These are phyloP conservation scores for Clunio marinus DNA, from an alignment of 2,888 invertebrate genomes.

Conservation along the genomic window DNA sequence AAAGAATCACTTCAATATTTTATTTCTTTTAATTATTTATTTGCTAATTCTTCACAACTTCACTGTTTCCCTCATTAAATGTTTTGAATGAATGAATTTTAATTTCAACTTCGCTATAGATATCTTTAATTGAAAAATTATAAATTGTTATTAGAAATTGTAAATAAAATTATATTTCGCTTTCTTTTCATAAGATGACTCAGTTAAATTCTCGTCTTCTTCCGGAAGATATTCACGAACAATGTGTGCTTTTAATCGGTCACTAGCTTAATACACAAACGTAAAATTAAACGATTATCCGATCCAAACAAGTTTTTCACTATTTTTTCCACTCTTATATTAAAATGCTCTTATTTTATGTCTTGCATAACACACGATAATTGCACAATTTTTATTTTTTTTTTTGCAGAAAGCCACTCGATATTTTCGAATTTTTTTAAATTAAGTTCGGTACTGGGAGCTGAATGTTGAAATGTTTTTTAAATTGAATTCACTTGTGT, in stretches of 20 bases:
- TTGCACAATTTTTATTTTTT: conserved; percentile 33
- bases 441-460: neutral
- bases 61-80: neutral
- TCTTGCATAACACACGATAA: conserved; percentile 24
- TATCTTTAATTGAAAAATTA: too few relatives aligned
- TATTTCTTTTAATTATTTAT: neutral
- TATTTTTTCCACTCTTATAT: neutral
- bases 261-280: neutral
- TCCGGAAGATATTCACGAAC: neutral
- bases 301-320: conserved; percentile 17
- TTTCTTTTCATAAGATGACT: too few relatives aligned
- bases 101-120: too few relatives aligned
- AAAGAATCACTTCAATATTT: neutral
- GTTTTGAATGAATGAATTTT: too few relatives aligned
- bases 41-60: neutral
- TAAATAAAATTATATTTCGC: too few relatives aligned
- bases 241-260: neutral
- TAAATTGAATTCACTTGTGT: neutral
- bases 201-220: neutral
- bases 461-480: neutral
- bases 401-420: neutral
- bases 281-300: conserved; percentile 13
- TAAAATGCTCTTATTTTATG: conserved; percentile 23
- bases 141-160: too few relatives aligned
- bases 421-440: conserved; percentile 6